phyloP scores from a whole-genome alignment of 2,113 vertebrate species.

The human (Homo sapiens) region GRCh38 chr2:147904501-147905000 shows the following conservation, averaged over 20 bases:
- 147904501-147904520: neutral
- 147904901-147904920: constrained; percentile 20
- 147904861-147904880: neutral
- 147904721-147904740: constrained; percentile 36
- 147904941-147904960: neutral
- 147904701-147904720: constrained; percentile 49
- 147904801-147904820: neutral
- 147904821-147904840: neutral
- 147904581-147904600: constrained; percentile 29
- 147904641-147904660: constrained; percentile 63
- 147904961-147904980: constrained; percentile 8
- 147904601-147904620: constrained; percentile 23
- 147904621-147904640: constrained; percentile 41
- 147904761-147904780: constrained; percentile 42
- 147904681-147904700: constrained; percentile 16
- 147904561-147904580: constrained; percentile 27
- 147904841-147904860: neutral
- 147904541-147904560: constrained; percentile 3
- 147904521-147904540: constrained; percentile 21
- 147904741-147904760: constrained; percentile 17
- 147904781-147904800: constrained; percentile 5
- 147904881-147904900: constrained; percentile 43
- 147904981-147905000: neutral
- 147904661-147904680: constrained; percentile 28
- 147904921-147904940: neutral